phyloP scores from a whole-genome alignment of 2,888 invertebrate species.

The Liopterus haemorrhoidalis region DNA sequence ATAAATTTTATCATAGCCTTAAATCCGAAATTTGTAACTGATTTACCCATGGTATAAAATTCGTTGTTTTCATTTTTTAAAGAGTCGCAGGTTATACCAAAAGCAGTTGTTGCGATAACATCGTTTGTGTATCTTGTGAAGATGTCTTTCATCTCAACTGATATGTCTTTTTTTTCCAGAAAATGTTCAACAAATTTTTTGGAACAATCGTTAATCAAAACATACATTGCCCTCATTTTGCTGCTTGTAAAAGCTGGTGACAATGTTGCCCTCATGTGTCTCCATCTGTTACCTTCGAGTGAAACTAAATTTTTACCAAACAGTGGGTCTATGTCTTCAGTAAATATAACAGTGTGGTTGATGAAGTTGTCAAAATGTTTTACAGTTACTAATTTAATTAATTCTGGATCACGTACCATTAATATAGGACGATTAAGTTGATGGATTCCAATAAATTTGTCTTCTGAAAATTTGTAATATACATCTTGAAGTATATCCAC shows the following conservation, averaged over 20 bases:
- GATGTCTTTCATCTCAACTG: slow-evolving; percentile 47
- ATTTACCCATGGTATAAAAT: slow-evolving; percentile 45
- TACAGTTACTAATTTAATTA: slow-evolving; percentile 17
- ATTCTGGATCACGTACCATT: slow-evolving; percentile 16
- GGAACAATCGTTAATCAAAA: slow-evolving; percentile 35
- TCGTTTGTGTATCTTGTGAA: slow-evolving; percentile 54
- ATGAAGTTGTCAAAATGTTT: slow-evolving; percentile 20
- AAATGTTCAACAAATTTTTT: slow-evolving; percentile 31
- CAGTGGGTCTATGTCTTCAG: slow-evolving; percentile 17
- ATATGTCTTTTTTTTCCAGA: slow-evolving; percentile 29
- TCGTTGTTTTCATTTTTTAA: slow-evolving; percentile 48
- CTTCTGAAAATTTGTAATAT: slow-evolving; percentile 10
- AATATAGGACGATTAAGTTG: slow-evolving; percentile 13
- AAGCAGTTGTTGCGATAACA: slow-evolving; percentile 54
- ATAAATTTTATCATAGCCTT: slow-evolving; percentile 3
- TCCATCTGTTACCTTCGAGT: slow-evolving; percentile 36
- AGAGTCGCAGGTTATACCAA: slow-evolving; percentile 54
- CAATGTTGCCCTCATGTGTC: slow-evolving; percentile 39
- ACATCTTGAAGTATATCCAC: neutral
- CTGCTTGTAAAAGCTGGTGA: slow-evolving; percentile 39
- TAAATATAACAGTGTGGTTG: slow-evolving; percentile 12
- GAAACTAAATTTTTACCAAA: slow-evolving; percentile 18
- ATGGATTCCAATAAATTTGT: slow-evolving; percentile 18
- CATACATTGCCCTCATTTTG: slow-evolving; percentile 38
- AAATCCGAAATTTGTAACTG: slow-evolving; percentile 9